Base-by-base conservation (phyloP, 2,888 invertebrate genomes). In the Drosophila austrosaltans region DNA sequence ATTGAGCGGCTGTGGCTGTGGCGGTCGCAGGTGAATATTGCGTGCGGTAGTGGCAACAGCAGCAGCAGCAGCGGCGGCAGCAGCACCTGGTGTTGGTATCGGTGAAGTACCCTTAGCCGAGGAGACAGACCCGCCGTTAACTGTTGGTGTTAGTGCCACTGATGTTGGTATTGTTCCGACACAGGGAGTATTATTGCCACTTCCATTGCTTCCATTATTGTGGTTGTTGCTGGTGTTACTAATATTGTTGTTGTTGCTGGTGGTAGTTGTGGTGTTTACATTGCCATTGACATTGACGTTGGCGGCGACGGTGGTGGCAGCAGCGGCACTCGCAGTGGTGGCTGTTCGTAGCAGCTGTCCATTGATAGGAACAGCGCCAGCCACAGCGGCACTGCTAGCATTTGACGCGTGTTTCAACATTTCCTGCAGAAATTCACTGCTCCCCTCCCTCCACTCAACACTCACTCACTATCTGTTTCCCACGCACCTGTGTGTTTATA, bases 1-100 rank as follows among this genome's bases (percentile, higher is more conserved):
- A 91, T 95, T 95, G 77, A 95, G 93, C 64, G 95, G 94, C 82
- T 95, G 94, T 84, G 94, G 94, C 82, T 95, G 94, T 84, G 94
- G 94, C 57, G 92, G 92, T 69, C 92, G 89, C 79, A 90, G 80
- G 74, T 92, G 91, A 64, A 91, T 90, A 71, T 87, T 90, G 79
- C 89, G 89, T 69, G 89, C 74, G 57, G 91, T 90, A 84, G 86
- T 78, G 79, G 91, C 90, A 89, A 83, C 83, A 81, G 77, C 88
- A 69, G 87, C 89, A 56, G 82, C 82, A 5, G 85, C 72, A 32
- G 87, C 75, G 2, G 82, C 59, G 44, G 72, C 75, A n/a, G 68
- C 62, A 39, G 64, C 68, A 12, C 56, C 28, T 63, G 28, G 32
- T 28, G 30, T 22, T 57, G 48, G 20, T 57, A 57, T 36, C 54